Evolutionary conservation across 2,888 invertebrate species (phyloP).

Genomic region (Sipha maydis): DNA sequence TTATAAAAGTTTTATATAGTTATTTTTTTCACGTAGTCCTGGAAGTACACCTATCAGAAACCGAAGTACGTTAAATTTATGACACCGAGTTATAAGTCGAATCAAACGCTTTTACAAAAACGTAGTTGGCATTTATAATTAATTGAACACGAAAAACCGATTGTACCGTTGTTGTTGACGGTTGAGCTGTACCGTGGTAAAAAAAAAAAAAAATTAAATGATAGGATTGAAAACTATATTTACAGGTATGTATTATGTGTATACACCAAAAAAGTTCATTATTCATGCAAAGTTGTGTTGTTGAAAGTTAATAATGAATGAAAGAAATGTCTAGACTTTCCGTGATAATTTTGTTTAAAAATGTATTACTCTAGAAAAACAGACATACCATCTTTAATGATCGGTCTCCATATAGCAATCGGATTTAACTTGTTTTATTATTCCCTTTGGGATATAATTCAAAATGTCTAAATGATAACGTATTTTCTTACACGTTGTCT

Average conservation of each 20-base stretch:
- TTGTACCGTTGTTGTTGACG: background rate
- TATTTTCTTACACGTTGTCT: too few relatives aligned
- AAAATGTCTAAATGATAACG: too few relatives aligned
- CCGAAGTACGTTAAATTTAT: conserved; percentile 5
- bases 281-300: background rate
- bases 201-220: background rate
- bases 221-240: background rate
- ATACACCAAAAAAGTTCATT: background rate
- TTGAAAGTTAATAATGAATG: background rate
- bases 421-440: too few relatives aligned
- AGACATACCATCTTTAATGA: background rate
- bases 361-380: background rate
- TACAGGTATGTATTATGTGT: too few relatives aligned
- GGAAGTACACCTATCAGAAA: background rate
- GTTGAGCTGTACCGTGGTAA: background rate
- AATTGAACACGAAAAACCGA: conserved; percentile 12
- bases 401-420: background rate
- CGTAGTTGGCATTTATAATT: background rate
- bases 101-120: background rate
- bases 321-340: background rate
- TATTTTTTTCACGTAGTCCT: background rate
- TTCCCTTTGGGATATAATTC: too few relatives aligned
- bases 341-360: background rate
- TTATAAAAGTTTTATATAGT: background rate
- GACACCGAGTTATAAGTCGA: background rate